Evolutionary conservation across 2,888 invertebrate species (phyloP).

Genomic region (Diploptera punctata): DNA sequence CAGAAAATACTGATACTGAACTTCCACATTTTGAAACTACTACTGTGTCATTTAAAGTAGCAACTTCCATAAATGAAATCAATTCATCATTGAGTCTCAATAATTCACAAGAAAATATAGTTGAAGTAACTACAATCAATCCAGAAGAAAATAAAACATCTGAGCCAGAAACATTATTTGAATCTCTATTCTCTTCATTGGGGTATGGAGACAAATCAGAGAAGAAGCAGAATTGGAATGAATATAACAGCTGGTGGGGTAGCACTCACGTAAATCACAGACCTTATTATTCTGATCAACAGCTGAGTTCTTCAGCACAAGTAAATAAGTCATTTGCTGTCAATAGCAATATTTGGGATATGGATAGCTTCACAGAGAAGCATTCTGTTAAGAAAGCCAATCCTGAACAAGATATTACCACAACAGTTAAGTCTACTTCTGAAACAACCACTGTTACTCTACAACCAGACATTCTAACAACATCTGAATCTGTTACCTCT

Average conservation of each 20-base stretch:
- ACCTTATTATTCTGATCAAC: constrained; percentile 1
- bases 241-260: not conserved
- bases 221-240: not conserved
- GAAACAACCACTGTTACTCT: not conserved
- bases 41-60: no score
- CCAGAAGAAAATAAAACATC: not conserved
- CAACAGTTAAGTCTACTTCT: not conserved
- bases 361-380: not conserved
- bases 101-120: no score
- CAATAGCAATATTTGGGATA: not conserved
- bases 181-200: not conserved
- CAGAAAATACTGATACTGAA: no score
- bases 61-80: not conserved
- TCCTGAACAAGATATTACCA: not conserved
- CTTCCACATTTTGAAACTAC: no score
- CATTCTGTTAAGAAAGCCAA: not conserved
- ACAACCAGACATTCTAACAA: not conserved
- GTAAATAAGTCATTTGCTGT: not conserved
- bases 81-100: not conserved
- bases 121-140: not conserved
- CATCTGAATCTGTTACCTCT: not conserved
- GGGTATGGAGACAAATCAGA: not conserved
- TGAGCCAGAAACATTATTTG: not conserved
- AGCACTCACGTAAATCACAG: constrained; percentile 2
- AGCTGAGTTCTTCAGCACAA: not conserved